These are phyloP conservation scores for Chrysolina oricalcia DNA, from an alignment of 2,888 invertebrate species.

Conservation along the genomic window DNA sequence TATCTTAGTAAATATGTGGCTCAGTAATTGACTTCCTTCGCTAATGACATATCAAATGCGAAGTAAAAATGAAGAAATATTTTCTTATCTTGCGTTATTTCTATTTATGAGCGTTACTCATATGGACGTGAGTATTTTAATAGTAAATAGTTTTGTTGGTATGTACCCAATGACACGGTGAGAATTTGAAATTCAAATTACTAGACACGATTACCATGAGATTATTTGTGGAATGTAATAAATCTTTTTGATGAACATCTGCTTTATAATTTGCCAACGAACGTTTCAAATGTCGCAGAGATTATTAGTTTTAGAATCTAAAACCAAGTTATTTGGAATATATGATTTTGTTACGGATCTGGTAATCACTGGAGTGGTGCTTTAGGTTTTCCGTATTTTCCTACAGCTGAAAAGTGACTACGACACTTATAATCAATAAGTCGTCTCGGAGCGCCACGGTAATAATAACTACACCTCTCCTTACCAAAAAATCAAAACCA, in stretches of 20 bases:
- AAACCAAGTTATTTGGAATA: too few species aligned
- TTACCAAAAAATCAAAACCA: too few species aligned
- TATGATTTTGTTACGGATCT: too few species aligned
- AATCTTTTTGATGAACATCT: neutral
- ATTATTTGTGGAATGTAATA: conserved; percentile 1
- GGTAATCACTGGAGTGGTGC: too few species aligned
- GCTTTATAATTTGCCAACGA: too few species aligned
- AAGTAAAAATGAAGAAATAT: neutral
- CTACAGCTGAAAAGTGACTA: too few species aligned
- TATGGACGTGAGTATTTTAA: neutral
- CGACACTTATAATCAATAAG: too few species aligned
- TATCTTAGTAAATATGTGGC: neutral
- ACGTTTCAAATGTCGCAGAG: too few species aligned
- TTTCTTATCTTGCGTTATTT: conserved; percentile 5
- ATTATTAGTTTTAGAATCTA: too few species aligned
- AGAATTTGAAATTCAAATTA: conserved; percentile 18
- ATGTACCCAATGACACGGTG: conserved; percentile 14
- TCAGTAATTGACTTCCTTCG: neutral
- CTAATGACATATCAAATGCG: neutral
- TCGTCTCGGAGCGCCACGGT: too few species aligned
- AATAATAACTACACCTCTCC: too few species aligned
- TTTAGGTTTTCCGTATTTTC: too few species aligned
- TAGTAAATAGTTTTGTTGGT: conserved; percentile 15
- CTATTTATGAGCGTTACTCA: conserved; percentile 10
- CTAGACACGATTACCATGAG: conserved; percentile 12